Conservation (phyloP, 37 sponge, comb jelly and placozoan species). For the Haliclona indistincta region DNA sequence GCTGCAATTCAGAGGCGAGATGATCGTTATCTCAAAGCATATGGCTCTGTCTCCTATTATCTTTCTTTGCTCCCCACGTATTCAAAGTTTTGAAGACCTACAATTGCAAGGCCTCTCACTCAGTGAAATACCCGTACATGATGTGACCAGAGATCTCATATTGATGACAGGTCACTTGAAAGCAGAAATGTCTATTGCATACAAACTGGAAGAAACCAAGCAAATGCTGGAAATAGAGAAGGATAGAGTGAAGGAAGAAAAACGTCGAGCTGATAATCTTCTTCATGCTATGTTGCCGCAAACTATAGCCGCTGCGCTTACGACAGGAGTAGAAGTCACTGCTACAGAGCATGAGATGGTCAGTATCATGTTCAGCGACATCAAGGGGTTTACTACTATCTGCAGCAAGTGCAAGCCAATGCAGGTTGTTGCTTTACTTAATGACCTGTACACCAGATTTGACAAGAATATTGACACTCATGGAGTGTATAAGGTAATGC, state of each 20-base stretch:
- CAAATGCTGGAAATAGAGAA: slow-evolving; percentile 54
- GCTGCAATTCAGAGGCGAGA: slow-evolving; percentile 73
- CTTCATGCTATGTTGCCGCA: slow-evolving; percentile 83
- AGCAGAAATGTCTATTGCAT: slow-evolving; percentile 45
- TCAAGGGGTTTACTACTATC: slow-evolving; percentile 82
- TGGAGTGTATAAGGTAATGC: slow-evolving; percentile 77
- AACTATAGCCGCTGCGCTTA: slow-evolving; percentile 51
- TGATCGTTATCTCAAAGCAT: slow-evolving; percentile 37
- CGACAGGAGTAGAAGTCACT: neutral
- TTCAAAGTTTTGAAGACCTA: slow-evolving; percentile 49
- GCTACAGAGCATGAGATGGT: slow-evolving; percentile 44
- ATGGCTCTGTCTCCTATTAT: slow-evolving; percentile 14
- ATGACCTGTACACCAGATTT: slow-evolving; percentile 71
- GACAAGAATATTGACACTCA: slow-evolving; percentile 57
- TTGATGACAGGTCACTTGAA: slow-evolving; percentile 45
- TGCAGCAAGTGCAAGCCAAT: slow-evolving; percentile 61
- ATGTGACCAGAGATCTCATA: slow-evolving; percentile 69
- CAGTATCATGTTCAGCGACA: slow-evolving; percentile 89
- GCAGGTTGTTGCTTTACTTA: slow-evolving; percentile 78
- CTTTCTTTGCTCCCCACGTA: slow-evolving; percentile 70
- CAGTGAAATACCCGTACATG: slow-evolving; percentile 76
- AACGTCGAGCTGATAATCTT: slow-evolving; percentile 51
- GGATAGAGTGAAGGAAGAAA: slow-evolving; percentile 50
- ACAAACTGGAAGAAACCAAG: slow-evolving; percentile 59
- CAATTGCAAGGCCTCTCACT: slow-evolving; percentile 59